A percentile compares a stretch with the other conserved stretches of the same genome.
Conservation (phyloP, 2,888 invertebrate genomes). For the Brachynemurus nebulosus region DNA sequence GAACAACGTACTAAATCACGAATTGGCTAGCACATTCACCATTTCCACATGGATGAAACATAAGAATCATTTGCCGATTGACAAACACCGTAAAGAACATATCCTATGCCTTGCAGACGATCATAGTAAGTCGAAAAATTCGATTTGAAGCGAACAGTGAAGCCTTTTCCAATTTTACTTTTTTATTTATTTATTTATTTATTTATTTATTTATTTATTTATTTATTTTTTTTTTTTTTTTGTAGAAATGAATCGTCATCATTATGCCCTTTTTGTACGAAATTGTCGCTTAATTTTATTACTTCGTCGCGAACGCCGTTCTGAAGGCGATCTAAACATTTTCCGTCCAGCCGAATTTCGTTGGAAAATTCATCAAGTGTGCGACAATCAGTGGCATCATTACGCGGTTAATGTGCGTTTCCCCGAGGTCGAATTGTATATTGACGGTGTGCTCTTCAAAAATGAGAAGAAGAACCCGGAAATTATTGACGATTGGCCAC, state of each 20-base stretch:
- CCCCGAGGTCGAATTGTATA: conserved; percentile 74
- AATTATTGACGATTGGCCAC: conserved; percentile 98
- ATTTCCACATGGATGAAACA: conserved; percentile 94
- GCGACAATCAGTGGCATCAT: conserved; percentile 98
- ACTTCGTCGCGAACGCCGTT: conserved; percentile 74
- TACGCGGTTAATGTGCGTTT: conserved; percentile 89
- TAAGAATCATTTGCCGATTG: conserved; percentile 59
- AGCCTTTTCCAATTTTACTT: conserved; percentile 2
- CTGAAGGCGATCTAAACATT: conserved; percentile 83
- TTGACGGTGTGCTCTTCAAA: conserved; percentile 67
- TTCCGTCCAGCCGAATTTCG: conserved; percentile 98
- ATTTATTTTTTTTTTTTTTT: conserved; percentile 17
- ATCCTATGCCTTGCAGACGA: conserved; percentile 95
- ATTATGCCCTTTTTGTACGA: conserved; percentile 92
- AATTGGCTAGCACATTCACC: conserved; percentile 70
- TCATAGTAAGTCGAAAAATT: conserved; percentile 82
- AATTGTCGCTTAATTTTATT: conserved; percentile 93
- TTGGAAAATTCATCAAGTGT: conserved; percentile 91
- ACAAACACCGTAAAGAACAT: conserved; percentile 91
- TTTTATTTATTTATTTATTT: conserved; percentile 3
- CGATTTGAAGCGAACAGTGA: no score
- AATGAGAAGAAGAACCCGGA: conserved; percentile 74
- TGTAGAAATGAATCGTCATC: conserved; percentile 96
- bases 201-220: not conserved
- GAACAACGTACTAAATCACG: conserved; percentile 57